Percentiles rank a stretch among this genome's conserved stretches.
Evolutionary conservation across 2,888 invertebrate species (phyloP).

Genomic region (Coenonympha glycerion): DNA sequence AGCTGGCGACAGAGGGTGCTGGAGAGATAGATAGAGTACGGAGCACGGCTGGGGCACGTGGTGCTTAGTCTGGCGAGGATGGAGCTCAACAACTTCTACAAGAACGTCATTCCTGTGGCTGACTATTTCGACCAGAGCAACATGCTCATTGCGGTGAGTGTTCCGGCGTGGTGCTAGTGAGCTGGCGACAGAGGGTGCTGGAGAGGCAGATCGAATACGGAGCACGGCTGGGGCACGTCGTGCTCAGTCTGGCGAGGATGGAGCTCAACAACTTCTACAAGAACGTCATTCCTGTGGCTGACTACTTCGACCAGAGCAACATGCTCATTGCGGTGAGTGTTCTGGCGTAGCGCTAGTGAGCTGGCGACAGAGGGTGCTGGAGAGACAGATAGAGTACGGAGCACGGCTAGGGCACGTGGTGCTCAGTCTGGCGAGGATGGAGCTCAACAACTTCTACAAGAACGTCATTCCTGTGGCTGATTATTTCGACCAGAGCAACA

Average conservation of each 20-base stretch:
- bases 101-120: constrained; percentile 90
- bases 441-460: constrained; percentile 89
- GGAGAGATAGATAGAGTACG: constrained; percentile 92
- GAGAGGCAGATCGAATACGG: constrained; percentile 94
- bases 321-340: constrained; percentile 73
- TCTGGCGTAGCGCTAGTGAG: constrained; percentile 78
- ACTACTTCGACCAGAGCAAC: constrained; percentile 91
- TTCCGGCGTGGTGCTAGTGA: constrained; percentile 78
- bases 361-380: constrained; percentile 86
- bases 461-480: constrained; percentile 93
- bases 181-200: constrained; percentile 84
- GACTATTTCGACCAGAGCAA: constrained; percentile 93
- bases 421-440: constrained; percentile 89
- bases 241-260: constrained; percentile 88
- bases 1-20: constrained; percentile 84
- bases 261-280: constrained; percentile 91
- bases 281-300: constrained; percentile 92
- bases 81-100: constrained; percentile 92
- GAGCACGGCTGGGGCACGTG: constrained; percentile 90
- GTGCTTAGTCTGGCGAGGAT: constrained; percentile 86
- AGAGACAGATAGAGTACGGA: constrained; percentile 92
- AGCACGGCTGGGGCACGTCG: constrained; percentile 89
- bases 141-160: constrained; percentile 74
- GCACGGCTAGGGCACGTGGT: constrained; percentile 89
- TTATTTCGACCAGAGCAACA: constrained; percentile 91